These are phyloP conservation scores for Conomelus anceps DNA, from an alignment of 2,888 invertebrate species.

Conservation along the genomic window DNA sequence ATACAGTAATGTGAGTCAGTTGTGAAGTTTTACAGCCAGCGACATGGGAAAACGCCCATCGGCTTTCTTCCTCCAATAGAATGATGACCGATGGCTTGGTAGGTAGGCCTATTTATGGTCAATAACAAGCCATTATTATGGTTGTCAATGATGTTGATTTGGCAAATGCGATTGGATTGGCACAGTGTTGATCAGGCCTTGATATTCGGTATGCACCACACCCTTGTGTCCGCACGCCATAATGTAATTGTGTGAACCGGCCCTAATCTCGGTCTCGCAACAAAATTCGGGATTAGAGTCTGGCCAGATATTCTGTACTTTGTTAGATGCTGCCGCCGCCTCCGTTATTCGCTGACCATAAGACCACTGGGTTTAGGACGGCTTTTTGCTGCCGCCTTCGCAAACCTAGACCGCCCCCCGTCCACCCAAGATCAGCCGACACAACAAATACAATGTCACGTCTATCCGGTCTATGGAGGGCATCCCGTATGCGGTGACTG, in stretches of 20 bases:
- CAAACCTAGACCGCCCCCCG: background rate
- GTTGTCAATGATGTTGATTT: background rate
- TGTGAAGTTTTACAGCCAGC: background rate
- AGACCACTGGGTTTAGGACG: background rate
- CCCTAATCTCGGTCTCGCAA: background rate
- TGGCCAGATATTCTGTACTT: background rate
- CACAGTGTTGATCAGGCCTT: background rate
- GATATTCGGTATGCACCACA: background rate
- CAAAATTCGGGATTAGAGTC: background rate
- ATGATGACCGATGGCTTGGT: background rate
- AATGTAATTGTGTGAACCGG: background rate
- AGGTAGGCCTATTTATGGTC: background rate
- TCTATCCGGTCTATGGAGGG: background rate
- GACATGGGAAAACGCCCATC: background rate
- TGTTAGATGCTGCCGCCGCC: background rate
- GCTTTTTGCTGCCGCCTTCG: background rate
- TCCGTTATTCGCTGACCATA: background rate
- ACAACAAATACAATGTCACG: background rate
- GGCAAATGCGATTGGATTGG: background rate
- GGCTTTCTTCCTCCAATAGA: background rate
- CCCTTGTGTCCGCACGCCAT: background rate
- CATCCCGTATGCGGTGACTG: background rate
- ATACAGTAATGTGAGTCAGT: too few relatives aligned
- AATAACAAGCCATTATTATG: background rate
- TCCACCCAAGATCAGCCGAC: background rate